Conservation (phyloP, 2,797 vertebrate genomes). For the Enteromius viviparus region DNA sequence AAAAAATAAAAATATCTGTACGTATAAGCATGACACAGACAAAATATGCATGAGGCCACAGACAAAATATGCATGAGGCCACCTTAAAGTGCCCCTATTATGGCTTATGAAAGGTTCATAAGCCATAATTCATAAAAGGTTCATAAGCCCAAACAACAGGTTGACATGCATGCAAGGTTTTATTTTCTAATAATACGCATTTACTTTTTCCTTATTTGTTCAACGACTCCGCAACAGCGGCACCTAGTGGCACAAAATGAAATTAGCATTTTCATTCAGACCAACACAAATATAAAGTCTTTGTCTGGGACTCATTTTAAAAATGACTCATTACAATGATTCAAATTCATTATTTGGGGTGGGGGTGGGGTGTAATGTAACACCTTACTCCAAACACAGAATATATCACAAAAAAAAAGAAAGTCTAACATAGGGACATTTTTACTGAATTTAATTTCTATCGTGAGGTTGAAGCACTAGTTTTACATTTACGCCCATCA, state of each 20-base stretch:
- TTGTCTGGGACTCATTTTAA: too few species aligned
- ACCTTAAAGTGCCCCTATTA: not conserved
- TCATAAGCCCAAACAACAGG: too few species aligned
- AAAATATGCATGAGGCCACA: not conserved
- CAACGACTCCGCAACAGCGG: too few species aligned
- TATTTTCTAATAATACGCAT: too few species aligned
- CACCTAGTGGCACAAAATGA: too few species aligned
- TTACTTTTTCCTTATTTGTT: too few species aligned
- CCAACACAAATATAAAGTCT: too few species aligned
- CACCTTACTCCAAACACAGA: not conserved
- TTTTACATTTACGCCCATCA: not conserved
- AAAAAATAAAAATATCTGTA: not conserved
- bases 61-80: not conserved
- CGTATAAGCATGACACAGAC: not conserved
- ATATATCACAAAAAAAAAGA: constrained; percentile 13
- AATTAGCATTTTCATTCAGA: too few species aligned
- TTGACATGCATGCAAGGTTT: too few species aligned
- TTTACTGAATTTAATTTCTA: not conserved
- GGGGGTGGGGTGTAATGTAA: not conserved
- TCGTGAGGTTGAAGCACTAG: not conserved
- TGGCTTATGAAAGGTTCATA: too few species aligned
- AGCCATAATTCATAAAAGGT: too few species aligned
- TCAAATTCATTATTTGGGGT: not conserved
- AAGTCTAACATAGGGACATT: not conserved
- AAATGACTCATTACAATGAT: too few species aligned